Evolutionary conservation across 1,140 invertebrate genomes (phyloP).

Genomic region (Periplaneta americana): DNA sequence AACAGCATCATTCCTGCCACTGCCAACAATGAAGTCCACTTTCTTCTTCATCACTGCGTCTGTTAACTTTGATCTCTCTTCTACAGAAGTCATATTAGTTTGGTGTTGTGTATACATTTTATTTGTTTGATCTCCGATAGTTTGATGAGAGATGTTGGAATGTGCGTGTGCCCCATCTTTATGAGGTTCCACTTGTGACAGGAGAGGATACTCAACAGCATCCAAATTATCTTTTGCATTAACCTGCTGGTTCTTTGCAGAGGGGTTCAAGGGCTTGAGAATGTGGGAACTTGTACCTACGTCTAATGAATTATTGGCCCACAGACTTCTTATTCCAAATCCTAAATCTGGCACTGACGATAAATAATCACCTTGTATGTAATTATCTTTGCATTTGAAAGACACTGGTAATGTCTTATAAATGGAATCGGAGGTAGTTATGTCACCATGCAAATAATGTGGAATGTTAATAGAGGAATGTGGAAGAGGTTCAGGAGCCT

Average conservation of each 20-base stretch:
- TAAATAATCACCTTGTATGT: background rate
- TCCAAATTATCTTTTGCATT: background rate
- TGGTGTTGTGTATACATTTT: background rate
- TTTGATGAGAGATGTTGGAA: background rate
- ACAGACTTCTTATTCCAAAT: background rate
- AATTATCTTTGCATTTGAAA: background rate
- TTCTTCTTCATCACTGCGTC: background rate
- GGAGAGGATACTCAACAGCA: background rate
- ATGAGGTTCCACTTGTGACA: background rate
- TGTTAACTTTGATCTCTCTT: background rate
- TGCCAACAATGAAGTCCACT: background rate
- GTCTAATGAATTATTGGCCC: background rate
- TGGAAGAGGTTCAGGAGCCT: background rate
- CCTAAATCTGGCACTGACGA: conserved; percentile 10
- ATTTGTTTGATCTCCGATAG: background rate
- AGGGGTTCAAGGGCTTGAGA: background rate
- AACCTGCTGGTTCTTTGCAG: background rate
- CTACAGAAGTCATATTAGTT: background rate
- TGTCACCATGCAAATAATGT: background rate
- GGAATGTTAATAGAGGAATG: background rate
- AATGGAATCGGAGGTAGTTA: background rate
- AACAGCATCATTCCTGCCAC: background rate
- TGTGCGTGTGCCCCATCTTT: background rate
- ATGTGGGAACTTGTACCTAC: background rate
- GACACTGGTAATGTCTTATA: background rate